Conservation (phyloP, 2,113 vertebrate genomes). For the Cyanoramphus novaezelandiae region DNA sequence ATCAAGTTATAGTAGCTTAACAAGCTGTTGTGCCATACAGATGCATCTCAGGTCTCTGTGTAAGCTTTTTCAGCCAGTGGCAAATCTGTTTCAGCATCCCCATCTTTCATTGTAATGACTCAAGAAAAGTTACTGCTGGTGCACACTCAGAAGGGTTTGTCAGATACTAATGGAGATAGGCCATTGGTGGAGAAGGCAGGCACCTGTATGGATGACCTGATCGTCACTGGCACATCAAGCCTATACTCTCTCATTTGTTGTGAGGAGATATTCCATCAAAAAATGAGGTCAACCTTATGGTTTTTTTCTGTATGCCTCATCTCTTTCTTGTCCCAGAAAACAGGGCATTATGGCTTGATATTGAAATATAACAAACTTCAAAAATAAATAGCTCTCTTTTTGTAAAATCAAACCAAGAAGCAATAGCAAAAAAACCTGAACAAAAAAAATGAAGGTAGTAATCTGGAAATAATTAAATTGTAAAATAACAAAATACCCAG, state of each 20-base stretch:
- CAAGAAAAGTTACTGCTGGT: background rate
- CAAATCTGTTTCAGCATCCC: background rate
- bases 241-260: fast-evolving
- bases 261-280: background rate
- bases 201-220: too few relatives aligned
- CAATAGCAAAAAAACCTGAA: background rate
- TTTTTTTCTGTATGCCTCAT: background rate
- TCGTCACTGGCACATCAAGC: background rate
- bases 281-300: background rate
- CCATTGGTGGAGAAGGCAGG: background rate
- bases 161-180: background rate
- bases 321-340: background rate
- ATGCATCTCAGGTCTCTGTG: background rate
- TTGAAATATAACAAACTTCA: background rate
- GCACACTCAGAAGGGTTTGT: background rate
- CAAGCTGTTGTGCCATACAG: background rate
- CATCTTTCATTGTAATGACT: background rate
- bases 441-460: background rate
- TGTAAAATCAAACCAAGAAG: background rate
- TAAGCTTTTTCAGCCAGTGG: background rate
- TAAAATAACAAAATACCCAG: background rate
- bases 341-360: background rate
- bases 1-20: background rate
- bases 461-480: background rate
- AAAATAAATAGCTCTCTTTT: background rate